phyloP scores from a whole-genome alignment of 2,888 invertebrate genomes.

The Branchinecta sandiegonensis region DNA sequence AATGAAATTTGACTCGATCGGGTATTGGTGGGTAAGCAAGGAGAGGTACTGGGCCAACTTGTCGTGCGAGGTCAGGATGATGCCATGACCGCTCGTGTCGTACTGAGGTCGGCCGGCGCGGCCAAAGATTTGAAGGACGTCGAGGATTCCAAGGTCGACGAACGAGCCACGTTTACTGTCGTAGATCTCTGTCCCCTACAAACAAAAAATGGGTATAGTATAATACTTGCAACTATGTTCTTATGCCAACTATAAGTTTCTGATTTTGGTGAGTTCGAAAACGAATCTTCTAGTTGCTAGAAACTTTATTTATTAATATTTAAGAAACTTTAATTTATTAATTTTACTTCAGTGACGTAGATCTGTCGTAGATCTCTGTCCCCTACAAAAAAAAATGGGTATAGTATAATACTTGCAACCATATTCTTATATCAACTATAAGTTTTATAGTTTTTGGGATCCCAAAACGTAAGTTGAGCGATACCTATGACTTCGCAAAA shows the following conservation, averaged over 20 bases:
- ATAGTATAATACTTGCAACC: too few relatives aligned
- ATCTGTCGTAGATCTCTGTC: too few relatives aligned
- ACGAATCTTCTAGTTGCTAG: neutral
- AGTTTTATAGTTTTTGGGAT: too few relatives aligned
- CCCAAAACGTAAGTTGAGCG: too few relatives aligned
- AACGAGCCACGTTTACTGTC: slow-evolving; percentile 87
- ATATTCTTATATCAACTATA: too few relatives aligned
- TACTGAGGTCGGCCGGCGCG: slow-evolving; percentile 96
- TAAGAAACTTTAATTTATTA: too few relatives aligned
- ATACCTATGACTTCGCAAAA: too few relatives aligned
- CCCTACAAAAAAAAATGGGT: too few relatives aligned
- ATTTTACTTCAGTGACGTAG: too few relatives aligned
- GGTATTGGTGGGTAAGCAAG: slow-evolving; percentile 85
- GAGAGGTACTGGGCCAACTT: slow-evolving; percentile 87
- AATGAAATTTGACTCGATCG: slow-evolving; percentile 95
- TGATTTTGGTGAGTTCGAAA: too few relatives aligned
- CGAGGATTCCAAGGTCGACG: slow-evolving; percentile 87
- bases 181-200: slow-evolving; percentile 88
- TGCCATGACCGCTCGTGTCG: slow-evolving; percentile 83
- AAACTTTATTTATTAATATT: neutral
- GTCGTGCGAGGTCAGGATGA: slow-evolving; percentile 83
- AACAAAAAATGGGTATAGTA: slow-evolving; percentile 23
- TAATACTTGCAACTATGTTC: too few relatives aligned
- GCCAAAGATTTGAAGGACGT: slow-evolving; percentile 96
- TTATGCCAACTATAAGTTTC: too few relatives aligned